Base-by-base conservation (phyloP, 2,113 vertebrate genomes). In the Cairina moschata region DNA sequence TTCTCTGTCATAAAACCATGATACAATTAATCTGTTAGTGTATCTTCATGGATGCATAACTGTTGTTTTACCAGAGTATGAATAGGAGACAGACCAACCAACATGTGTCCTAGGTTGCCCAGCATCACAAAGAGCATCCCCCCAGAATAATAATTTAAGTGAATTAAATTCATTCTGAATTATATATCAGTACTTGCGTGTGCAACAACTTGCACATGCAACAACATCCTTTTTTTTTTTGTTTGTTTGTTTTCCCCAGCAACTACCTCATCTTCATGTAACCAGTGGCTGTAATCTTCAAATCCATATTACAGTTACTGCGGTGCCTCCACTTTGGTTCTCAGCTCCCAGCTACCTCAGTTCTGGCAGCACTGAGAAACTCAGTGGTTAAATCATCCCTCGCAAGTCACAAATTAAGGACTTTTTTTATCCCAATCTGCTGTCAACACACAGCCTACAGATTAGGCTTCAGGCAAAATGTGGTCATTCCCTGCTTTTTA, bases 21-120 rank as follows among this genome's bases (percentile, higher is more conserved):
- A 52, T 26, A 25, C 10, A 56, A 8, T 68, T 54, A 82, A n/a
- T 46, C 48, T 65, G 32, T 23, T 68, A 48, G 4, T 13, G 1
- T 34, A 65, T 11, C 14, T 60, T 26, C 59, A 5, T 38, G 14
- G 7, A 1, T 29, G 17, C 32, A 29, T 11, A 86, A 52, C 11
- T 60, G 29, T 65, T 68, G 63, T 38, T 11, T 74, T 46, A 22
- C 36, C 66, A 65, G 5, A 5, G 25, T 52, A 32, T 17, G 72
- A 85, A 79, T 6, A 7, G 26, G 58, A 52, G 26, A 76, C 2
- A 74, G 38, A 10, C 16, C 36, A 74, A 50, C 5, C 5, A 71
- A 15, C 0, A 3, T 3, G 10, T 46, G 26, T 46, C 11, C 9
- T 67, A 52, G 8, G 6, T 54, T 74, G n/a, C 25, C 17, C 34